phyloP scores from a whole-genome alignment of 2,888 invertebrate genomes.

The Congeria kusceri region DNA sequence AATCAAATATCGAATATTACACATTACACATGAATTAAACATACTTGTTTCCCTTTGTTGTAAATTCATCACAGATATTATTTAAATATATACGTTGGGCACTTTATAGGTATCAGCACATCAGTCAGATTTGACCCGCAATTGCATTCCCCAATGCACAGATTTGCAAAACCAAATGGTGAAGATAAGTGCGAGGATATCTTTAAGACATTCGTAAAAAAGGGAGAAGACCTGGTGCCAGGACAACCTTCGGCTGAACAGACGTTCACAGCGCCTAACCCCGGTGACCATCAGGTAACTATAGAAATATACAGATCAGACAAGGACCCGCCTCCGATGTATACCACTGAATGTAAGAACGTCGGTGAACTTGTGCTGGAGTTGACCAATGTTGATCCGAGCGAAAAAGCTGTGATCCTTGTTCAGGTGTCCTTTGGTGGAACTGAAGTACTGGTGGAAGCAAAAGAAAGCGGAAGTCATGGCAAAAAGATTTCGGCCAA shows the following conservation, averaged over 20 bases:
- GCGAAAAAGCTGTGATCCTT: background rate
- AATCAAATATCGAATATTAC: too few relatives aligned
- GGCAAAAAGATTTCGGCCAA: background rate
- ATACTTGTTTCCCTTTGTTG: too few relatives aligned
- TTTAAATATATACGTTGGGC: too few relatives aligned
- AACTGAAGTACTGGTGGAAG: background rate
- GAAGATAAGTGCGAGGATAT: background rate
- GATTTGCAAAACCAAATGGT: background rate
- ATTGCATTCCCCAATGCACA: background rate
- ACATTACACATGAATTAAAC: too few relatives aligned
- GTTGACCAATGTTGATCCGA: background rate
- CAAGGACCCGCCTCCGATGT: background rate
- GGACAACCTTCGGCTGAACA: background rate
- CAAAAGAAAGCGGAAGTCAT: background rate
- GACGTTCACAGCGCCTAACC: background rate
- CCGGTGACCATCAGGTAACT: background rate
- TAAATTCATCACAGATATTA: too few relatives aligned
- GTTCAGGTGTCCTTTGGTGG: background rate
- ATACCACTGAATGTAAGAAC: background rate
- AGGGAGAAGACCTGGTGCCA: background rate
- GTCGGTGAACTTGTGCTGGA: background rate
- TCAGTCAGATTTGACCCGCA: background rate
- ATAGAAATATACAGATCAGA: slow-evolving; percentile 1
- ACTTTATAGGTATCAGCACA: background rate
- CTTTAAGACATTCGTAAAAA: background rate